Evolutionary conservation across 2,888 invertebrate genomes (phyloP).

Genomic region (Ormyrus pomaceus): DNA sequence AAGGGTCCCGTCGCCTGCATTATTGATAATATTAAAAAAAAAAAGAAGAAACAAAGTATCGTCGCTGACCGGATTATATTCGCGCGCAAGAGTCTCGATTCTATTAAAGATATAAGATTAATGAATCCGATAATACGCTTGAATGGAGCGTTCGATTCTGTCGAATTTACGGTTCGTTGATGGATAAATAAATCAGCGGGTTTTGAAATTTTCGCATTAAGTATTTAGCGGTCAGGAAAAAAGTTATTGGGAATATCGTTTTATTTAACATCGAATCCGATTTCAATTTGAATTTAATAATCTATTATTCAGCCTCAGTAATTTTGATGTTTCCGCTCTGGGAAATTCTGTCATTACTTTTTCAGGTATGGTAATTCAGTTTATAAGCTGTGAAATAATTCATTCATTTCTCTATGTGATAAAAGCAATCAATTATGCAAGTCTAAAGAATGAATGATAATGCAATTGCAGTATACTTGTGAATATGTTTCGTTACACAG

Average conservation of each 20-base stretch:
- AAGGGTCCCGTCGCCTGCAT: neutral
- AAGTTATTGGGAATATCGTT: slow-evolving; percentile 25
- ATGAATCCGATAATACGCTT: slow-evolving; percentile 29
- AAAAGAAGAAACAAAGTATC: neutral
- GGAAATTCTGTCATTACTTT: slow-evolving; percentile 1
- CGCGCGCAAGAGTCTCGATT: neutral
- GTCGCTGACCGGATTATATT: neutral
- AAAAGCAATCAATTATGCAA: no score
- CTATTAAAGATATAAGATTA: slow-evolving; percentile 22
- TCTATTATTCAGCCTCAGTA: slow-evolving; percentile 8
- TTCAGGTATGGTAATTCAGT: slow-evolving; percentile 8
- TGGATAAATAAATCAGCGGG: slow-evolving; percentile 15
- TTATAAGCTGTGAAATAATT: neutral
- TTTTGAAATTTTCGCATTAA: neutral
- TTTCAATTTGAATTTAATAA: slow-evolving; percentile 12
- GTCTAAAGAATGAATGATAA: no score
- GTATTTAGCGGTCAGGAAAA: slow-evolving; percentile 9
- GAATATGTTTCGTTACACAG: no score
- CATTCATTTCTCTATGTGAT: no score
- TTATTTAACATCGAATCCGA: neutral
- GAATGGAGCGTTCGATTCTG: slow-evolving; percentile 12
- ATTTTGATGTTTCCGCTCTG: slow-evolving; percentile 24
- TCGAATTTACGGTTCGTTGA: neutral
- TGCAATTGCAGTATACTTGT: no score
- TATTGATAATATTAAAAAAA: slow-evolving; percentile 13